Evolutionary conservation across 2,888 invertebrate genomes (phyloP).

Genomic region (Ectropis crepuscularia): DNA sequence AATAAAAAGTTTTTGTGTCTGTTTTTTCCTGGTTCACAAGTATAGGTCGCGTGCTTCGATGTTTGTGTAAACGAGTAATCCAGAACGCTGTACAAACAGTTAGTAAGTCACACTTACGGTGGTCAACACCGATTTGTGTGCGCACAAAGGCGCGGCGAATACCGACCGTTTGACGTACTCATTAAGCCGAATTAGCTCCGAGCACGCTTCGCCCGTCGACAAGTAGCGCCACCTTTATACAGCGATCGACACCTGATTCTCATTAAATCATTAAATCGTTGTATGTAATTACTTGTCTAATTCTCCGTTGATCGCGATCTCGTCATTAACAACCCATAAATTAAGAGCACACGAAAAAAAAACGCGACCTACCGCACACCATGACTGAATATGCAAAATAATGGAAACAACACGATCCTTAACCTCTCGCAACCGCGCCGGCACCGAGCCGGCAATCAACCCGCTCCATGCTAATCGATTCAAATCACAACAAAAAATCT

Average conservation of each 20-base stretch:
- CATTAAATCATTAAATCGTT: conserved; percentile 37
- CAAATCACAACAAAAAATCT: conserved; percentile 66
- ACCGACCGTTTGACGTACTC: conserved; percentile 49
- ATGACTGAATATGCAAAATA: conserved; percentile 64
- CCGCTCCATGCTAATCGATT: conserved; percentile 54
- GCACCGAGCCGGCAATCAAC: conserved; percentile 31
- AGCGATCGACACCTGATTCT: conserved; percentile 20
- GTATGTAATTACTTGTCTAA: conserved; percentile 30
- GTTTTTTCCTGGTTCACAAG: not conserved
- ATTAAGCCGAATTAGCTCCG: conserved; percentile 47
- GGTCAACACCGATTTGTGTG: conserved; percentile 25
- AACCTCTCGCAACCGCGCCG: conserved; percentile 33
- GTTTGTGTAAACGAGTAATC: conserved; percentile 24
- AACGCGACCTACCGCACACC: conserved; percentile 63
- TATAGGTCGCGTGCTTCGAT: conserved; percentile 14
- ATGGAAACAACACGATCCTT: conserved; percentile 55
- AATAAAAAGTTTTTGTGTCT: conserved; percentile 1
- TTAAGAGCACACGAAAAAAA: conserved; percentile 53
- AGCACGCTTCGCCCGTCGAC: conserved; percentile 30
- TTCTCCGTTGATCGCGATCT: conserved; percentile 36
- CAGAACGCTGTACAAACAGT: conserved; percentile 17
- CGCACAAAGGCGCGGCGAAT: conserved; percentile 37
- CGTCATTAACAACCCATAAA: conserved; percentile 51
- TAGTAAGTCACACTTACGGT: conserved; percentile 27
- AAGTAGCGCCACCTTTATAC: conserved; percentile 1